A percentile compares a stretch with the other conserved stretches of the same genome.
Evolutionary conservation across 2,797 vertebrate species (phyloP).

Genomic region (Paramormyrops hopkinsi): DNA sequence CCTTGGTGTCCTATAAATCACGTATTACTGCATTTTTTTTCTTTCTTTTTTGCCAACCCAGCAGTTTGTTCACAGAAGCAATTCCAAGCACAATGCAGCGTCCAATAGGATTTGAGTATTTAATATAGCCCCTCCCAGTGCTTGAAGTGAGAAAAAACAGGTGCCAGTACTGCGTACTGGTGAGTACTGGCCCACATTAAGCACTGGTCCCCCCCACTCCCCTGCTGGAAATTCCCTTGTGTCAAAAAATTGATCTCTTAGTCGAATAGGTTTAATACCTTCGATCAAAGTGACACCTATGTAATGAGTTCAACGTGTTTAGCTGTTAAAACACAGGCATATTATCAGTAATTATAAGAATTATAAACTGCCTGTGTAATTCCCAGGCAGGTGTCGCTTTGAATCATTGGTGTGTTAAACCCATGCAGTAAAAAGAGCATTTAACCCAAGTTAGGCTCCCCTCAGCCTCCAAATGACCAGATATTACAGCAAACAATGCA

Average conservation of each 20-base stretch:
- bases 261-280: not conserved
- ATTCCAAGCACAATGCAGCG: not conserved
- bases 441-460: not conserved
- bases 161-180: not conserved
- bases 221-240: not conserved
- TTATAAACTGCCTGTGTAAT: not conserved
- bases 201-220: not conserved
- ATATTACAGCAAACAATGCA: constrained; percentile 13
- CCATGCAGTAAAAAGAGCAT: not conserved
- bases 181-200: not conserved
- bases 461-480: not conserved
- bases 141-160: not conserved
- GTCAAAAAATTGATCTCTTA: not conserved
- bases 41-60: not conserved
- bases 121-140: not conserved
- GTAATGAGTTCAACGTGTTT: not conserved
- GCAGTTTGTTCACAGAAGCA: not conserved
- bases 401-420: not conserved
- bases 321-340: not conserved
- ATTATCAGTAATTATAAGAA: not conserved
- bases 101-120: not conserved
- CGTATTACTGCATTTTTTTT: not conserved
- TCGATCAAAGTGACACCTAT: not conserved
- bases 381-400: not conserved
- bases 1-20: not conserved